Base-by-base conservation (phyloP, 1,140 invertebrate species). In the Tribolium castaneum region DNA sequence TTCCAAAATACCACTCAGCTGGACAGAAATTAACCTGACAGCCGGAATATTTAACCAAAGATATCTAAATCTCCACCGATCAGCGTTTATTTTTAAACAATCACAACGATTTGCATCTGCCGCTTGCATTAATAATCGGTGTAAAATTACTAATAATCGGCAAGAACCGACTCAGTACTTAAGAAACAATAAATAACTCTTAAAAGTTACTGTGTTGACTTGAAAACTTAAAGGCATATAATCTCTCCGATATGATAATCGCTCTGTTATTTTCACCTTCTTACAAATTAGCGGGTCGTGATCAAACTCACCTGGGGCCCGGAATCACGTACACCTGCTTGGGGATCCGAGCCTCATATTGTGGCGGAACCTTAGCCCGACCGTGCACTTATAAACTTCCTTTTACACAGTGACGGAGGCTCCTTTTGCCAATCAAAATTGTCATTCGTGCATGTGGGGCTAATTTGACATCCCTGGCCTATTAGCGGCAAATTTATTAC, bases 231-330 rank as follows among this genome's bases (percentile, higher is more conserved):
- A 78, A 77, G 77, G 80, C 80, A 72, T 83, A 76, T 81, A 83
- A 83, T 83, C 82, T 81, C 72, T 35, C 52, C 78, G 83, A 84
- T 84, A 83, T 82, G 83, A 83, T 84, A 84, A 83, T 84, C 82
- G 82, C 25, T 76, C 80, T 83, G 83, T 84, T 83, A 84, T 84
- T 83, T 84, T 84, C 83, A 83, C 83, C 83, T 84, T 82, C 81
- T 83, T 80, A 83, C 79, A 83, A 83, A 84, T 84, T 84, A 83
- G 81, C 82, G 80, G 82, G 81, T 82, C 80, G 79, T 80, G 78
- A 79, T 80, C 78, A 70, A 52, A 77, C 73, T 76, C 77, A 80
- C 81, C 78, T 78, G 81, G 51, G 78, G 70, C 59, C 50, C 59
- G 50, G 79, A 78, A 79, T 75, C 72, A 51, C 34, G 34, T 78